Conservation (phyloP, 2,888 invertebrate species). For the Spisula subtruncata region DNA sequence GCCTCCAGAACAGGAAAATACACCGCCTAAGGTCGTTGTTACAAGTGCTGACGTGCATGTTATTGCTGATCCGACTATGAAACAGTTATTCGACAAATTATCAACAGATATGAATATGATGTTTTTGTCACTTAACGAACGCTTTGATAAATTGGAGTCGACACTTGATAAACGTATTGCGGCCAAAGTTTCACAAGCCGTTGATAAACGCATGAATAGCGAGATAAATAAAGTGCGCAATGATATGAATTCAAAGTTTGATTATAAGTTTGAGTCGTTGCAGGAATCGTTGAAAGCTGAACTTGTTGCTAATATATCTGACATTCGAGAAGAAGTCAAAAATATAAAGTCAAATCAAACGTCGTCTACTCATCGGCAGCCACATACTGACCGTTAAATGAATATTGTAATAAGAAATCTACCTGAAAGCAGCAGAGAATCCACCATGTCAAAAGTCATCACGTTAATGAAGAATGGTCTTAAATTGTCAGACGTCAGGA, state of each 20-base stretch:
- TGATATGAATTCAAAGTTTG: constrained; percentile 31
- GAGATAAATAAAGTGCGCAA: constrained; percentile 25
- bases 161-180: constrained; percentile 24
- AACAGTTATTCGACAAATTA: constrained; percentile 39
- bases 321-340: constrained; percentile 31
- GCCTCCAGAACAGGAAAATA: no score
- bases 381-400: no score
- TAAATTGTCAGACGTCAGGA: no score
- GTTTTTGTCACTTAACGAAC: constrained; percentile 39
- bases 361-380: no score
- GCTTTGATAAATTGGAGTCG: neutral
- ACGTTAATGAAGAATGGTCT: no score
- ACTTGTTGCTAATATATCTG: constrained; percentile 19
- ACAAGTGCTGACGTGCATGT: no score
- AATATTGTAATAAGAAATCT: no score
- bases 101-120: constrained; percentile 42
- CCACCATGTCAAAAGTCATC: no score
- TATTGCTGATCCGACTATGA: neutral
- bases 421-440: no score
- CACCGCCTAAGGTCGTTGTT: no score
- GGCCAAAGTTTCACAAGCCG: constrained; percentile 22
- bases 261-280: constrained; percentile 25
- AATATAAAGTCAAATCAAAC: no score
- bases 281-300: constrained; percentile 33
- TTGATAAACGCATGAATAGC: constrained; percentile 37